Percentiles rank a stretch among this genome's conserved stretches.
phyloP scores from a whole-genome alignment of 2,113 vertebrate species.

The Vulpes lagopus region DNA sequence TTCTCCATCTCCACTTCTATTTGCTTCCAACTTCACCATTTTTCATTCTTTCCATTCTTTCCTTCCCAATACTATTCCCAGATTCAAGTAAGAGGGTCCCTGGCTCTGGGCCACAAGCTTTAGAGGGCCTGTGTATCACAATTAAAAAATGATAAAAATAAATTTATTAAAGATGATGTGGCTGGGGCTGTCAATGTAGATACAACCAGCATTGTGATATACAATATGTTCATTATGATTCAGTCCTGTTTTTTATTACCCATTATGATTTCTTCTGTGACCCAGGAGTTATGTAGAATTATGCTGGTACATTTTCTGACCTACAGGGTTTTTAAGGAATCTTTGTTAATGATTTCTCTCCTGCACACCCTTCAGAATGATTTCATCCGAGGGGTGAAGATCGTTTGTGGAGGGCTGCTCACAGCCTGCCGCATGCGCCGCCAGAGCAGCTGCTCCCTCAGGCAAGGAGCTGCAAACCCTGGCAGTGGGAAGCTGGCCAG shows the following conservation, averaged over 20 bases:
- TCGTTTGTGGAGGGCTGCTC: no score
- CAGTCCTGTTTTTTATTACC: slow-evolving; percentile 18
- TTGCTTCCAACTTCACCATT: slow-evolving; percentile 19
- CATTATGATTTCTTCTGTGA: slow-evolving; percentile 5
- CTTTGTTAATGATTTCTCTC: not conserved
- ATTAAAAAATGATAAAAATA: not conserved
- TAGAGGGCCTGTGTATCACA: not conserved
- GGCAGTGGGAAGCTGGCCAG: not conserved
- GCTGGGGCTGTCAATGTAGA: slow-evolving; percentile 8
- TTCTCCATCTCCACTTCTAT: not conserved
- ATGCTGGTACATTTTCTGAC: not conserved
- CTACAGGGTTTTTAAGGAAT: not conserved
- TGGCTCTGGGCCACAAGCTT: not conserved
- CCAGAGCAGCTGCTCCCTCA: not conserved
- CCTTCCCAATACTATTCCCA: not conserved
- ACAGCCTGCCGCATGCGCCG: not conserved
- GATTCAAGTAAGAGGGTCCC: not conserved
- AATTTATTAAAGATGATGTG: not conserved
- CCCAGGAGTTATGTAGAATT: slow-evolving; percentile 23
- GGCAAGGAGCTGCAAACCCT: not conserved
- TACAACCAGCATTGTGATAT: not conserved
- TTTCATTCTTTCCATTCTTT: not conserved
- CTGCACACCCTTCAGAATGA: not conserved
- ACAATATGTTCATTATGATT: slow-evolving; percentile 17
- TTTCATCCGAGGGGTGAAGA: not conserved